These are phyloP conservation scores for Pectinophora gossypiella DNA, from an alignment of 1,140 invertebrate genomes.

Conservation along the genomic window DNA sequence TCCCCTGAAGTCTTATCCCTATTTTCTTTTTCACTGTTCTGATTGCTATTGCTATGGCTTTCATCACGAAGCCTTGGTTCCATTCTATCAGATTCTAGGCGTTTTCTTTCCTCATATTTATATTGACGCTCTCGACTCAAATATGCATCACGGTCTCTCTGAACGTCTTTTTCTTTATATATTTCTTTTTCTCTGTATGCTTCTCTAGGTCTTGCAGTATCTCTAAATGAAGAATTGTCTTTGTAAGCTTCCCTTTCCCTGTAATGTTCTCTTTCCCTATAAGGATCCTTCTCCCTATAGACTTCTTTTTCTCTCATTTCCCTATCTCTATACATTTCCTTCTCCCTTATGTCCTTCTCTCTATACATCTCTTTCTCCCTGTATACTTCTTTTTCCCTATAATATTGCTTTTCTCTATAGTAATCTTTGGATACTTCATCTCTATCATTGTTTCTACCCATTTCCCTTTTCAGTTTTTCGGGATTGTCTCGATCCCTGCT, in stretches of 20 bases:
- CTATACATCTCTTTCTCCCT: slow-evolving; percentile 65
- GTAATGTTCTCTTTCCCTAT: slow-evolving; percentile 29
- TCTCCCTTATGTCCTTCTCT: slow-evolving; percentile 46
- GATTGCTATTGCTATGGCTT: slow-evolving; percentile 64
- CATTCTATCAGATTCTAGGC: slow-evolving; percentile 56
- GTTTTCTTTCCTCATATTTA: slow-evolving; percentile 68
- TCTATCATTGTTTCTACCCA: slow-evolving; percentile 54
- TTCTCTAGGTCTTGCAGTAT: slow-evolving; percentile 10
- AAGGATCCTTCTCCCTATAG: slow-evolving; percentile 21
- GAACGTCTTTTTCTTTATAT: slow-evolving; percentile 10
- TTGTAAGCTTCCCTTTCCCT: slow-evolving; percentile 28
- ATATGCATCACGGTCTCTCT: slow-evolving; percentile 35
- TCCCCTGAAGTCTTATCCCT: slow-evolving; percentile 75
- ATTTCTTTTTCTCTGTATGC: slow-evolving; percentile 37
- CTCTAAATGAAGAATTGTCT: slow-evolving; percentile 30
- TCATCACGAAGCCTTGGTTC: slow-evolving; percentile 57
- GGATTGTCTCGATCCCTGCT: slow-evolving; percentile 64
- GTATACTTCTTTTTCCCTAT: slow-evolving; percentile 49
- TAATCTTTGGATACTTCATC: slow-evolving; percentile 69
- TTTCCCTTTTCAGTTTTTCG: slow-evolving; percentile 59
- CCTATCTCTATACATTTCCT: slow-evolving; percentile 69
- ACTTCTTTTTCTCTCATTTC: slow-evolving; percentile 56
- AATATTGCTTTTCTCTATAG: slow-evolving; percentile 68
- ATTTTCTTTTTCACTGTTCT: slow-evolving; percentile 77
- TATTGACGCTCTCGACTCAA: slow-evolving; percentile 64